Conservation (phyloP, 2,888 invertebrate species). For the Sphaerophoria taeniata region DNA sequence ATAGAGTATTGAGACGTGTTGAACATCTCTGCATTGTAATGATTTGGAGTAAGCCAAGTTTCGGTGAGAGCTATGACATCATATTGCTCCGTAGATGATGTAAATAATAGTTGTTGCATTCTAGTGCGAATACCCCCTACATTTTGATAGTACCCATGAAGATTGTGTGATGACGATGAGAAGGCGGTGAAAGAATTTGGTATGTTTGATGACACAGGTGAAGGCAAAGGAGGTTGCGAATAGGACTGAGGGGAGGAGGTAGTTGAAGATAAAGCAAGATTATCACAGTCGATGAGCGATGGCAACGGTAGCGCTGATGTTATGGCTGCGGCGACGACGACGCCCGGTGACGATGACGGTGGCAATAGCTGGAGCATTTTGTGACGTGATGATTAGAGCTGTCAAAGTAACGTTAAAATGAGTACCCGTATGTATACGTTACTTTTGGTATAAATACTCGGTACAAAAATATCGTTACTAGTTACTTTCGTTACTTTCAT, state of each 20-base stretch:
- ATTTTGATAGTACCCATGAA: conserved; percentile 4
- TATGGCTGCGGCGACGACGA: too few species aligned
- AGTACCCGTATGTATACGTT: too few species aligned
- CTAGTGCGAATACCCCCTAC: neutral
- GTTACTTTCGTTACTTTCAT: too few species aligned
- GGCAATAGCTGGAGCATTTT: too few species aligned
- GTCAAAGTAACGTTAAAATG: too few species aligned
- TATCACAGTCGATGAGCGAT: too few species aligned
- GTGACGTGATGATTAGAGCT: too few species aligned
- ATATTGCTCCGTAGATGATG: neutral
- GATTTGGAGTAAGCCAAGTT: conserved; percentile 9
- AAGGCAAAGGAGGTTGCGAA: neutral
- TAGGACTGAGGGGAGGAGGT: neutral
- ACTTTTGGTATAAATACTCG: too few species aligned
- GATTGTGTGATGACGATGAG: neutral
- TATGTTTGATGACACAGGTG: neutral
- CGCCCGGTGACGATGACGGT: too few species aligned
- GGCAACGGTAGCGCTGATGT: too few species aligned
- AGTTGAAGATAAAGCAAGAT: neutral
- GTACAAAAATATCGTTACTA: too few species aligned
- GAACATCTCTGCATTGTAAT: neutral
- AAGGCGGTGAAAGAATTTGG: neutral
- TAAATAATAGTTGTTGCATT: neutral
- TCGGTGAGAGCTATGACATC: neutral
- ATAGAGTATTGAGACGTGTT: neutral